A percentile compares a stretch with the other conserved stretches of the same genome.
phyloP scores from a whole-genome alignment of 2,113 vertebrate genomes.

The Amphilophus citrinellus region DNA sequence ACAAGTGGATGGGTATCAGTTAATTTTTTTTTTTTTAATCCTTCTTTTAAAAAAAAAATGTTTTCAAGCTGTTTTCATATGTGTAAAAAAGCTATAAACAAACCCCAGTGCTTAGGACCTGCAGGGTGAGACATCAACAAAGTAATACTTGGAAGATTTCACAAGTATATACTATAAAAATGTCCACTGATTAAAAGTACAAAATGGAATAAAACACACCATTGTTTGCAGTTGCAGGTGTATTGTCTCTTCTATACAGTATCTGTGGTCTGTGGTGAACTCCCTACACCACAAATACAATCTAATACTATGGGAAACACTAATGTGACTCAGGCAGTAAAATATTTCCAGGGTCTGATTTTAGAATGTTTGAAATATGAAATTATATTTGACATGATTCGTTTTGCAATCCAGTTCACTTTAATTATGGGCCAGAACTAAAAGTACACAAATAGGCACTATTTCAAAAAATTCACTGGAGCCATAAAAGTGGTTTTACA shows the following conservation, averaged over 20 bases:
- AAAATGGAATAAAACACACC: neutral
- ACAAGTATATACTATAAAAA: neutral
- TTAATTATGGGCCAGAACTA: constrained; percentile 4
- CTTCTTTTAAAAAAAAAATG: too few relatives aligned
- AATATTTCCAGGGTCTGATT: neutral
- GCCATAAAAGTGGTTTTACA: constrained; percentile 29
- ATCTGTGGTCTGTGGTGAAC: neutral
- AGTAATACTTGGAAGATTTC: neutral
- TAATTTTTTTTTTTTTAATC: too few relatives aligned
- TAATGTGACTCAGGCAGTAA: neutral
- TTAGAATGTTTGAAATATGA: constrained; percentile 18
- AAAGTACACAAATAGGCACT: constrained; percentile 7
- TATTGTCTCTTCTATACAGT: neutral
- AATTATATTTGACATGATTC: constrained; percentile 27
- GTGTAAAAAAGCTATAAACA: neutral
- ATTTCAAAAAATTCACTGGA: constrained; percentile 16
- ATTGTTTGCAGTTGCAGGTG: neutral
- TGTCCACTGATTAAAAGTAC: too few relatives aligned
- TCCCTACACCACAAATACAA: neutral
- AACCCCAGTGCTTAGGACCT: neutral
- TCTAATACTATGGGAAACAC: neutral
- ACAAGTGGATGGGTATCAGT: too few relatives aligned
- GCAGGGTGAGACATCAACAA: neutral
- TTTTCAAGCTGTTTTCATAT: neutral
- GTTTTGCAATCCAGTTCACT: neutral